Base-by-base conservation (phyloP, 2,113 vertebrate species). In the Ophiodon elongatus region DNA sequence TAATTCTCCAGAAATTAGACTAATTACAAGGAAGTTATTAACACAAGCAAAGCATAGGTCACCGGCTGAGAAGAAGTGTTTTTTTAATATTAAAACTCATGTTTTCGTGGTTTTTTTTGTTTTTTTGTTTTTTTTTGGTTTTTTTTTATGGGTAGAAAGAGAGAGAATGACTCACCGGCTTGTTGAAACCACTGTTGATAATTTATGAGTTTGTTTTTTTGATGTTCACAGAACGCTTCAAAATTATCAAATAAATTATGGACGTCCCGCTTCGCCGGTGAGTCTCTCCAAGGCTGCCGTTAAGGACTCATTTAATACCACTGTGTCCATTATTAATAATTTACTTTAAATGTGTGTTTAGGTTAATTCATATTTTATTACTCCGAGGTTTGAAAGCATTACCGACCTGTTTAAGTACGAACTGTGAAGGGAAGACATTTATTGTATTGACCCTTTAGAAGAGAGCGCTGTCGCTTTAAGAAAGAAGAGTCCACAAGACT, bases 121-220 rank as follows among this genome's bases (percentile, higher is more conserved):
- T 50, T 74, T 35, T 25, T 10, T 11, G 31, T 31, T 14, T 11
- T 33, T 11, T 13, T 5, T 21, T 50, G 47, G n/a, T n/a, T n/a
- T 27, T 31, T 47, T 62, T 60, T 29, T 31, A 3, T n/a, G n/a
- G n/a, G 3, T 39, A 41, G 1, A 15, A 69, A 21, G 15, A 47
- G 15, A n/a, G 14, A 65, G 37, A 14, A 17, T 15, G 54, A 73
- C 31, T 76, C 65, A 47, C 47, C 11, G 47, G 59, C 27, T 72
- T 17, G 50, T 27, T 41, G 17, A 56, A 6, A 43, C 8, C 64
- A 4, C 54, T 6, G 9, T 43, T 47, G 9, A 60, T 62, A n/a
- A 79, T 79, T 79, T 14, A 70, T 82, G 62, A 62, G 62, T n/a
- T 77, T 27, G 3, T 4, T 59, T 63, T 77, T 66, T 70, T 73